Percentiles rank a stretch among this genome's conserved stretches.
These are phyloP conservation scores for Pelusios castaneus DNA, from an alignment of 2,113 vertebrate genomes.

Conservation along the genomic window DNA sequence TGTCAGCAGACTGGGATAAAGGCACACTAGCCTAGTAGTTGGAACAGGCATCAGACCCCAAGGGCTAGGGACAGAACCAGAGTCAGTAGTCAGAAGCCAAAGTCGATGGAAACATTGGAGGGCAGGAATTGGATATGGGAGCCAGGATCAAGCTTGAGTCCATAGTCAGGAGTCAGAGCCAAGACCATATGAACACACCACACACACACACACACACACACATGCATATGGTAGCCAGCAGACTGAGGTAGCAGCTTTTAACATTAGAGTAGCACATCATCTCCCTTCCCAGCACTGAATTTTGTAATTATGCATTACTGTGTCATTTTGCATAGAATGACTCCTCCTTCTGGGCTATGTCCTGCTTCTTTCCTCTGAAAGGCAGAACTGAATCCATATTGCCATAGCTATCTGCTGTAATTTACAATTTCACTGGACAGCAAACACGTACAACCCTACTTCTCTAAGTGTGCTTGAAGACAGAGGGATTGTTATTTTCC, in stretches of 20 bases:
- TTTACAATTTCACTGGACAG: background rate
- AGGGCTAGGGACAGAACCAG: background rate
- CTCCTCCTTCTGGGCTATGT: background rate
- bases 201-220: background rate
- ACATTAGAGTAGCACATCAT: accelerated
- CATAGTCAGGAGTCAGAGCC: no score
- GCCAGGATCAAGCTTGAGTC: no score
- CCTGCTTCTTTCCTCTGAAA: background rate
- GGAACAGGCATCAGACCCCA: accelerated
- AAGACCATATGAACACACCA: no score
- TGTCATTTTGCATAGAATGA: background rate
- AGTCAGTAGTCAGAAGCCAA: no score
- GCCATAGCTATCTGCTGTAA: background rate
- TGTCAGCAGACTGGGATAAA: accelerated
- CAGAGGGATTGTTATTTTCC: background rate
- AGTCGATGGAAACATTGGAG: no score
- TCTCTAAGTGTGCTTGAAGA: background rate
- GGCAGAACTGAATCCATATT: background rate
- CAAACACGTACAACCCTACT: background rate
- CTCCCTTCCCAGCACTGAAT: background rate
- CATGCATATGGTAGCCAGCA: background rate
- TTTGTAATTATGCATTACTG: background rate
- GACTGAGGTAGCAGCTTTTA: background rate
- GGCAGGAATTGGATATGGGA: no score
- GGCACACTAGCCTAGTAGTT: background rate